Evolutionary conservation across 2,797 vertebrate species (phyloP), one percentile per base, ranked within the genome.

Genomic region (Chiroxiphia lanceolata): DNA sequence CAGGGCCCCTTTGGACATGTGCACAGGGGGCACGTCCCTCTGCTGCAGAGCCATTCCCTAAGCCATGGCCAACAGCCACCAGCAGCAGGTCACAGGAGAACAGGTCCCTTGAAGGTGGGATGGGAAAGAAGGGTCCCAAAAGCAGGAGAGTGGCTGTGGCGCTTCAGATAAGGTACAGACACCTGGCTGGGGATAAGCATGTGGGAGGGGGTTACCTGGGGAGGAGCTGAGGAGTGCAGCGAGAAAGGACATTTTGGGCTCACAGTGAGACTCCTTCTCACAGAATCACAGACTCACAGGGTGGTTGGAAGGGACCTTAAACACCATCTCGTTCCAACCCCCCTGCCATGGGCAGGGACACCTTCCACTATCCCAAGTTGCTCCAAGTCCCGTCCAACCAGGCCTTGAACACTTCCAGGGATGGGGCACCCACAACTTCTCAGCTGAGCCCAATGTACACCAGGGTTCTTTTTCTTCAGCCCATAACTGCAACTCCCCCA

Each of bases 381-480:
- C 53, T 27, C 59, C n/a, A 53, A 65, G 15, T 21, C 44, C 18
- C 15, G 10, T 40, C 57, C 45, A 40, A 3, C 34, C 6, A 47
- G 25, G 6, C 29, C 15, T 33, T 72, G 67, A 15, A 27, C 59
- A 23, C 29, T 53, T 33, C 25, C 53, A 79, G 34, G 45, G n/a
- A 36, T 53, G 40, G 9, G 9, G 26, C 33, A 2, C 7, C 16
- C 53, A 40, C 10, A 53, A 1, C 4, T 83, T 76, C 56, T 69
- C 29, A 33, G 50, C 26, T 44, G 23, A 65, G 13, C 27, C 6
- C 33, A 51, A 22, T 11, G 22, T 44, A 48, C 47, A 44, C 6
- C 0, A 0, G 8, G 3, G 0, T 2, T 48, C 50, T 71, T 85
- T 85, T 44, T 14, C 38, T 59, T 78, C 25, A 85, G 29, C 8